Evolutionary conservation across 2,888 invertebrate genomes (phyloP).

Genomic region (Prenolepis imparis): DNA sequence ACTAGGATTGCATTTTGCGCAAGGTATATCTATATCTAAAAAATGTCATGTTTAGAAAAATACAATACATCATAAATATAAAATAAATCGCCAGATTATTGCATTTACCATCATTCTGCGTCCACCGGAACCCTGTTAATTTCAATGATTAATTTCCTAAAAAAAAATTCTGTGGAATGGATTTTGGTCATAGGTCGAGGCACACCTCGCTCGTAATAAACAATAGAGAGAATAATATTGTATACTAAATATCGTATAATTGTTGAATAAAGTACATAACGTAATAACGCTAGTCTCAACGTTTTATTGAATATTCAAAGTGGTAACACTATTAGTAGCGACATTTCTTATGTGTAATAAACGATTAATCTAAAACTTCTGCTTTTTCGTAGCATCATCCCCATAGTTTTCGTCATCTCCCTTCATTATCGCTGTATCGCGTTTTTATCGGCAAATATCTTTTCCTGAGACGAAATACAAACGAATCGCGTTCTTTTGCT

Average conservation of each 20-base stretch:
- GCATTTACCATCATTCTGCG: not conserved
- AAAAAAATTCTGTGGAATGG: not conserved
- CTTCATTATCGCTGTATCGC: constrained; percentile 44
- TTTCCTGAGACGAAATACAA: constrained; percentile 73
- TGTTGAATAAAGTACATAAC: constrained; percentile 41
- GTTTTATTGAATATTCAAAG: constrained; percentile 83
- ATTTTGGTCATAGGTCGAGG: not conserved
- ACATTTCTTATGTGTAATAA: constrained; percentile 76
- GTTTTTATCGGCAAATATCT: constrained; percentile 62
- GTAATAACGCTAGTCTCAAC: constrained; percentile 69
- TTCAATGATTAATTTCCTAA: not conserved
- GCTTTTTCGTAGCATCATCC: constrained; percentile 52
- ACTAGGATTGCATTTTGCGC: constrained; percentile 41
- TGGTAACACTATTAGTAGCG: constrained; percentile 81
- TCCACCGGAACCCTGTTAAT: not conserved
- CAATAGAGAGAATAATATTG: not conserved
- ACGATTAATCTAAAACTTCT: constrained; percentile 72
- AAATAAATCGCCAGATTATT: not conserved
- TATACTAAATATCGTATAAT: constrained; percentile 42
- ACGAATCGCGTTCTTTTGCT: constrained; percentile 57
- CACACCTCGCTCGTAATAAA: not conserved
- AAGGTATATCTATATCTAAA: too few relatives aligned
- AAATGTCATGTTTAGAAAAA: too few relatives aligned
- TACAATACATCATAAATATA: too few relatives aligned
- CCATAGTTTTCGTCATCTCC: constrained; percentile 45